Evolutionary conservation across 1,140 invertebrate genomes (phyloP), one percentile per base, ranked within the genome.

Genomic region (Cherax quadricarinatus): DNA sequence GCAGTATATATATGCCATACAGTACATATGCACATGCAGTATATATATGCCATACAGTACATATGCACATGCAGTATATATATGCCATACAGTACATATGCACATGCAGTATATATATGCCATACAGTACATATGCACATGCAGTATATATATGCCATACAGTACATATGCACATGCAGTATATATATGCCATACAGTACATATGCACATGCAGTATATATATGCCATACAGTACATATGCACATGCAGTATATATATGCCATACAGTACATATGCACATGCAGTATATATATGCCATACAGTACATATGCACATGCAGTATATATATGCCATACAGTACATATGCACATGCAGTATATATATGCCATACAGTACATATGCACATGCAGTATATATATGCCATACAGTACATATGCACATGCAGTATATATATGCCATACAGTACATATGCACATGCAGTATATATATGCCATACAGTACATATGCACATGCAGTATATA

Each of bases 401-500:
- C 30, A 41, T 41, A 78, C 51, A 78, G 78, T 78, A 57, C 24
- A 79, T 53, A 79, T 75, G 24, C 18, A 79, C 49, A 53, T 53
- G 60, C 41, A 21, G 30, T 51, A 88, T n/a, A 60, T 79, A 60
- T 79, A 41, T 41, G 30, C 4, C 12, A 57, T 57, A 57, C 12
- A 57, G 1, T 9, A 9, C 6, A 9, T 30, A 84, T 62, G 62
- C 6, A 62, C 24, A 84, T 84, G 62, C 30, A 41, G 30, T 84
- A 84, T 62, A 84, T 62, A 49, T 84, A 84, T 84, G 62, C 62
- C 62, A 84, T 60, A 84, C 62, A 84, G 62, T 60, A 84, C 62
- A 84, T 84, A 84, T 84, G 62, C 62, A 84, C 62, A 85, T 85
- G 70, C 70, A 85, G 30, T 85, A 85, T 70, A 73, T 86, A 75